Conservation (phyloP, 2,888 invertebrate species). For the Melinaea marsaeus region DNA sequence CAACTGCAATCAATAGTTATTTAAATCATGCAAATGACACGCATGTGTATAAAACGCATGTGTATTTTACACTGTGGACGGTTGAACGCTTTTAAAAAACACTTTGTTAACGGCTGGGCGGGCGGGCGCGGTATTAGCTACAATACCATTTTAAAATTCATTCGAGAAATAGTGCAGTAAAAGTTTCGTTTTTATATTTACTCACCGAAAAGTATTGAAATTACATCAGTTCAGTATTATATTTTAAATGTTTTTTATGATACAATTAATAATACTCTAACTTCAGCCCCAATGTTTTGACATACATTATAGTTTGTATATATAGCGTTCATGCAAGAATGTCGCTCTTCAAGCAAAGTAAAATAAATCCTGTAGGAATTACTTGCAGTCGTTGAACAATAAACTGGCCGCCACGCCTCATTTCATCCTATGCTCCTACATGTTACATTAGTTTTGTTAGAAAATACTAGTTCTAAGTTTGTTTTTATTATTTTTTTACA, state of each 20-base stretch:
- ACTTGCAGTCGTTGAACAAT: constrained; percentile 59
- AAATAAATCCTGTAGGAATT: constrained; percentile 44
- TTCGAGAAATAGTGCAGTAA: constrained; percentile 35
- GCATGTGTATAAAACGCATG: constrained; percentile 21
- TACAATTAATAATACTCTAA: too few relatives aligned
- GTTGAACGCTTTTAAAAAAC: constrained; percentile 34
- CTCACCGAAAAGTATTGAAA: not conserved
- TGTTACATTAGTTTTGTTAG: constrained; percentile 27
- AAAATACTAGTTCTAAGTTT: too few relatives aligned
- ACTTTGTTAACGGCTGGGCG: constrained; percentile 27
- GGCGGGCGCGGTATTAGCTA: constrained; percentile 26
- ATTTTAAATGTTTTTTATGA: too few relatives aligned
- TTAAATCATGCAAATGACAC: constrained; percentile 23
- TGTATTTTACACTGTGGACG: constrained; percentile 30
- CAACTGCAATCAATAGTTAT: constrained; percentile 20
- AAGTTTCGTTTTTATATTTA: constrained; percentile 39
- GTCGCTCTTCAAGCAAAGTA: too few relatives aligned
- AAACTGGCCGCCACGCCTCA: constrained; percentile 52
- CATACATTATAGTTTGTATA: too few relatives aligned
- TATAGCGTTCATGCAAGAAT: too few relatives aligned
- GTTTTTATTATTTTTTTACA: too few relatives aligned
- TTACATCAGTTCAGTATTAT: not conserved
- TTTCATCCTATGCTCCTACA: constrained; percentile 50
- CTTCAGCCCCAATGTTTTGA: too few relatives aligned
- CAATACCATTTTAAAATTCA: constrained; percentile 25